Conservation (phyloP, 2,888 invertebrate species). For the Caenorhabditis virilis region DNA sequence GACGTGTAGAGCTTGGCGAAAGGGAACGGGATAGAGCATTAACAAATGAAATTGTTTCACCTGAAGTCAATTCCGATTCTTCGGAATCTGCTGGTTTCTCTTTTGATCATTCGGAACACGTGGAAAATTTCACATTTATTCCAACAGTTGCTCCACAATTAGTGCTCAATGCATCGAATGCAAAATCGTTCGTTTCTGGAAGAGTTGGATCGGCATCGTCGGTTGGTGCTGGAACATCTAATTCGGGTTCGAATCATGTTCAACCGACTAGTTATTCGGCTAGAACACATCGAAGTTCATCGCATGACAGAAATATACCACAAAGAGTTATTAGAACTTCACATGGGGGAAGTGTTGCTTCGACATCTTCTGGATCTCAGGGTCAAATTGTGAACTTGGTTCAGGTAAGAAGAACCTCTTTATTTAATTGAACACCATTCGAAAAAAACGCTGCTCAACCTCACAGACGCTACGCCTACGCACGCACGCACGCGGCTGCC, state of each 20-base stretch:
- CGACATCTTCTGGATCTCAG: slow-evolving; percentile 5
- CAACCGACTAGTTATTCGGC: slow-evolving; percentile 1
- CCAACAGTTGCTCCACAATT: slow-evolving; percentile 16
- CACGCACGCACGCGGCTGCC: too few species aligned
- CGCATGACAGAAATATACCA: not conserved
- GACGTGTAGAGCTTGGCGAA: slow-evolving; percentile 17
- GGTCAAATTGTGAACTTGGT: slow-evolving; percentile 51
- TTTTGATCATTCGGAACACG: slow-evolving; percentile 31
- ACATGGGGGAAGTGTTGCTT: not conserved
- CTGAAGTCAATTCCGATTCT: slow-evolving; percentile 13
- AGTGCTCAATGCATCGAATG: slow-evolving; percentile 32
- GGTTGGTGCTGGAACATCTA: not conserved
- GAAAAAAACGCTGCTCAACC: slow-evolving; percentile 1
- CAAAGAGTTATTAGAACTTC: not conserved
- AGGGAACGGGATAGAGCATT: slow-evolving; percentile 2
- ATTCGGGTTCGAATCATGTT: not conserved
- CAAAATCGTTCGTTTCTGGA: slow-evolving; percentile 24
- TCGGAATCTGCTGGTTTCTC: slow-evolving; percentile 32
- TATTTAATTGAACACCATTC: too few species aligned
- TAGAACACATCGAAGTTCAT: not conserved
- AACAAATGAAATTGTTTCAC: slow-evolving; percentile 8
- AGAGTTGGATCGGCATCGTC: not conserved
- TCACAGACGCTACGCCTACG: not conserved
- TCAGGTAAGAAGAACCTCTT: too few species aligned
- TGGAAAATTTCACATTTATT: slow-evolving; percentile 16